Conservation (phyloP, 2,113 vertebrate genomes). For the Morone saxatilis region DNA sequence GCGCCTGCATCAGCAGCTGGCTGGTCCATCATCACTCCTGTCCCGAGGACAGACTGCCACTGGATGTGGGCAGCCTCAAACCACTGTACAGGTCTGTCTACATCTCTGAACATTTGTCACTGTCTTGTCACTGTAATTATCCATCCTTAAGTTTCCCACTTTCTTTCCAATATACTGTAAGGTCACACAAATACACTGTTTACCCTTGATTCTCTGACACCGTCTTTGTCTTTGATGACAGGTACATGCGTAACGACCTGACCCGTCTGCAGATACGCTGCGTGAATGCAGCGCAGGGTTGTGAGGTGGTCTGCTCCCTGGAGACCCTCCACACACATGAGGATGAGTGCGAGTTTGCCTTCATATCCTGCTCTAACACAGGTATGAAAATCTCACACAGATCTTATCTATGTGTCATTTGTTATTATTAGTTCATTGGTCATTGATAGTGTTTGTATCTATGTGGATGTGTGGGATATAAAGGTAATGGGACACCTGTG, state of each 20-base stretch:
- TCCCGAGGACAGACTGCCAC: slow-evolving; percentile 89
- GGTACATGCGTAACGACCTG: slow-evolving; percentile 94
- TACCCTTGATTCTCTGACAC: neutral
- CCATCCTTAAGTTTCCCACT: no score
- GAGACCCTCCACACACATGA: slow-evolving; percentile 90
- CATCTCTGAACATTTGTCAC: neutral
- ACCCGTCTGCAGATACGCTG: slow-evolving; percentile 90
- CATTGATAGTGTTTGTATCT: neutral
- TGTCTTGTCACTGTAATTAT: neutral
- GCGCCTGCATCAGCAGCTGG: slow-evolving; percentile 90
- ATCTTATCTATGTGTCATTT: neutral
- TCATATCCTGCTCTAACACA: slow-evolving; percentile 86
- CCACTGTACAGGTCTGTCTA: slow-evolving; percentile 87
- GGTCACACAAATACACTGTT: neutral
- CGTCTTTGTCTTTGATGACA: slow-evolving; percentile 49
- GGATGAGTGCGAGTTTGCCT: slow-evolving; percentile 89
- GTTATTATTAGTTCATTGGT: neutral
- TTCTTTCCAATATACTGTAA: neutral
- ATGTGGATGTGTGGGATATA: neutral
- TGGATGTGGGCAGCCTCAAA: slow-evolving; percentile 85
- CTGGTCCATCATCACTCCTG: slow-evolving; percentile 89
- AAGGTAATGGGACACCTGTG: slow-evolving; percentile 65
- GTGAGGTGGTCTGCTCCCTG: slow-evolving; percentile 89
- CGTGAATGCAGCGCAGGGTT: slow-evolving; percentile 86
- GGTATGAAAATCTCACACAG: slow-evolving; percentile 70